Base-by-base conservation (phyloP, 2,888 invertebrate species). In the Eledona agricola region DNA sequence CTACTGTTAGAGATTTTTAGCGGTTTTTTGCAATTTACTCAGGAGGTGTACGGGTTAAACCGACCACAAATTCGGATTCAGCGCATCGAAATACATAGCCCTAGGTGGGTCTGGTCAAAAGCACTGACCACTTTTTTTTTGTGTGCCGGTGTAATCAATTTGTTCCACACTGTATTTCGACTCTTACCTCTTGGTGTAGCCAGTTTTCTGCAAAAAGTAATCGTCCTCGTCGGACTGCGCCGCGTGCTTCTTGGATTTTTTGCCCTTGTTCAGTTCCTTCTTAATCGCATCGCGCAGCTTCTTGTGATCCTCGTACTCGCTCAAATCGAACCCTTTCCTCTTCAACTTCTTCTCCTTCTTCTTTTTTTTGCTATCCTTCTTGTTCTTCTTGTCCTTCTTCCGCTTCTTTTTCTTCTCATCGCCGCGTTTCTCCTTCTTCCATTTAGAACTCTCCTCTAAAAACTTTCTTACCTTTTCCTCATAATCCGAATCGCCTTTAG, bases 381-480 rank as follows among this genome's bases (percentile, higher is more conserved):
- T 88, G 75, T 83, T 71, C 69, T 80, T 81, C 25, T 78, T 78
- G 60, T 79, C 77, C 63, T 79, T 78, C 65, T 79, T 79, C 69
- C 79, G 79, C 66, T 80, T 80, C 70, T 85, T 85, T 64, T 85
- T 84, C 64, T 86, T 86, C 64, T 87, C 83, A 77, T 81, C 68
- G 1, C 70, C 81, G 74, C 83, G 86, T 67, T 83, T 82, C 69
- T 86, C 86, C 59, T 84, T 82, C 70, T 88, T 88, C 80, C 89
- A 91, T 68, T 89, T 87, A 16, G 87, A 86, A 0, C 90, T 89
- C 66, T 92, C 91, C 67, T 89, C 90, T 49, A 93, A 78, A 74
- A 92, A 88, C 74, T 88, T 90, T n/a, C 90, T 84, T 50, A 93
- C 91, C 79, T 81, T 90, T 54, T 88, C 88, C 73, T 91, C 90